These are phyloP conservation scores for Pterocles orientalis DNA, from an alignment of 2,113 vertebrate genomes.

Conservation along the genomic window DNA sequence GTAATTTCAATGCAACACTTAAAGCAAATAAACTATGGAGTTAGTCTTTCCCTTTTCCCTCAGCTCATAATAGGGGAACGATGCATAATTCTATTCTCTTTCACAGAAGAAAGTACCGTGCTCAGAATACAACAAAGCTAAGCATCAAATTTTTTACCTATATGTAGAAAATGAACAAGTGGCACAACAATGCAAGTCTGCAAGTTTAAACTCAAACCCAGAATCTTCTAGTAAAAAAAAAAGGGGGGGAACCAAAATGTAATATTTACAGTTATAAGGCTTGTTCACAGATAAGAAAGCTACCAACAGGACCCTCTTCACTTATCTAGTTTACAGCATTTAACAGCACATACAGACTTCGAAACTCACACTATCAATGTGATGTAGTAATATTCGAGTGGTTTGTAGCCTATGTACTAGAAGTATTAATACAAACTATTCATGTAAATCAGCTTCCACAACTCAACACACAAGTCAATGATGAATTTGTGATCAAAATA, in stretches of 20 bases:
- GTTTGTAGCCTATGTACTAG: not conserved
- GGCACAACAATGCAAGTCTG: not conserved
- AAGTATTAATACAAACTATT: not conserved
- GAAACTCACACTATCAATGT: not conserved
- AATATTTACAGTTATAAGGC: not conserved
- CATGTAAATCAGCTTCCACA: not conserved
- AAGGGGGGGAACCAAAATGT: not conserved
- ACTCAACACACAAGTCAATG: not conserved
- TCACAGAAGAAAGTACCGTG: not conserved
- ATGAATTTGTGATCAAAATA: not conserved
- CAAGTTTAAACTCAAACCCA: not conserved
- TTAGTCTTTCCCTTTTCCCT: not conserved
- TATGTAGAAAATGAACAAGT: not conserved
- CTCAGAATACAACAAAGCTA: not conserved
- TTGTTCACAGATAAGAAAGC: not conserved
- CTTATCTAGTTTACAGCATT: not conserved
- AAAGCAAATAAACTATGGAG: not conserved
- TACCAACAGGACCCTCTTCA: not conserved
- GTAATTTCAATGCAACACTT: not conserved
- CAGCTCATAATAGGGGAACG: not conserved
- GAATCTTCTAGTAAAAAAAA: not conserved
- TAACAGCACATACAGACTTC: not conserved
- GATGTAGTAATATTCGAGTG: not conserved
- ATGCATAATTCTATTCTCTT: not conserved
- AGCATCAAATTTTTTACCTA: not conserved